Evolutionary conservation across 1,140 invertebrate genomes (phyloP).

Genomic region (Dreissena rostriformis): DNA sequence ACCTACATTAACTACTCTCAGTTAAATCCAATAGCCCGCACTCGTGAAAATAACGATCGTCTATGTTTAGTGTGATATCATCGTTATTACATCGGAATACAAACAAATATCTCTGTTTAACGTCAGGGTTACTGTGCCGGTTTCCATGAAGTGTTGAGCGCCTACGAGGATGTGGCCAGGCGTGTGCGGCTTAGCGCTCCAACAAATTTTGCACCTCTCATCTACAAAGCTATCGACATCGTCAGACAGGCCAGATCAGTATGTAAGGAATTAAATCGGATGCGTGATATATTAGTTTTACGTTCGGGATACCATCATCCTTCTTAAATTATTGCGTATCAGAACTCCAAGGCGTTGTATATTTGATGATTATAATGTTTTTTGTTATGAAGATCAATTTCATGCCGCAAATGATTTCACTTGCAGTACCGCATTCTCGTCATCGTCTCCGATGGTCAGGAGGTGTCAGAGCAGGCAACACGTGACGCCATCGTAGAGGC

Average conservation of each 20-base stretch:
- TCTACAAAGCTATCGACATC: constrained; percentile 80
- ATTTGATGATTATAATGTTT: background rate
- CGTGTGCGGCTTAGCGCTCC: constrained; percentile 81
- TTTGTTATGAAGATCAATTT: background rate
- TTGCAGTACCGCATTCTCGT: constrained; percentile 82
- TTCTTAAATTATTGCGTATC: background rate
- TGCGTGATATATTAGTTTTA: background rate
- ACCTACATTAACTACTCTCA: too few relatives aligned
- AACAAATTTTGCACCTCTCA: constrained; percentile 82
- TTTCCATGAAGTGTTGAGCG: constrained; percentile 66
- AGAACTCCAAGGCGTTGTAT: background rate
- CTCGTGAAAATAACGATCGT: too few relatives aligned
- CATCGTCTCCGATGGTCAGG: constrained; percentile 83
- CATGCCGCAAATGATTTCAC: background rate
- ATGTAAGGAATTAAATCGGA: constrained; percentile 27
- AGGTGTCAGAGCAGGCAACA: constrained; percentile 81
- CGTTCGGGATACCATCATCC: background rate
- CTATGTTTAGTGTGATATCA: too few relatives aligned
- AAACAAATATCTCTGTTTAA: too few relatives aligned
- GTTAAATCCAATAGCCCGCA: too few relatives aligned
- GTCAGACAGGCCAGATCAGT: constrained; percentile 68
- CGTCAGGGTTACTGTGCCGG: constrained; percentile 63
- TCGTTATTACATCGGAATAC: too few relatives aligned
- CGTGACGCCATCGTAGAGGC: constrained; percentile 82
- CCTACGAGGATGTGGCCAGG: constrained; percentile 65